Percentiles rank a stretch among this genome's conserved stretches.
These are phyloP conservation scores for Sturnira hondurensis DNA, from an alignment of 2,113 vertebrate genomes.

Conservation along the genomic window DNA sequence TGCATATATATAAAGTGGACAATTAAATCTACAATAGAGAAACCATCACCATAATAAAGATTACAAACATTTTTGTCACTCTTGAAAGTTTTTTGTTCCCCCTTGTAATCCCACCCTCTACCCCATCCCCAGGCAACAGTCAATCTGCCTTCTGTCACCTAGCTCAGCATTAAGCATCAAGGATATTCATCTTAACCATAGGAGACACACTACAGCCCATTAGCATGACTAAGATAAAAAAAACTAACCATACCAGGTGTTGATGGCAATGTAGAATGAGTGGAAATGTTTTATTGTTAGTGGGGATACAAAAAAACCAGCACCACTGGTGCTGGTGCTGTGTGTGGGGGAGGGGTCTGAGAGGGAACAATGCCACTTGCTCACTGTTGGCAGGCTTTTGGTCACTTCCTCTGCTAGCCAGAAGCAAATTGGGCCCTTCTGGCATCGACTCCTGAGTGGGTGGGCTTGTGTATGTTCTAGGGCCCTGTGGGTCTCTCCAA, in stretches of 20 bases:
- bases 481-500: too few relatives aligned
- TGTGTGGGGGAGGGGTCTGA: too few relatives aligned
- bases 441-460: too few relatives aligned
- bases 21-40: not conserved
- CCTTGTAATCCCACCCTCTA: not conserved
- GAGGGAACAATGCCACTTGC: too few relatives aligned
- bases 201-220: not conserved
- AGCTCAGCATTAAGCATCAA: not conserved
- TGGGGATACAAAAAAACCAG: not conserved
- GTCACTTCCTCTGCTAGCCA: too few relatives aligned
- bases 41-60: not conserved
- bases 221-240: not conserved
- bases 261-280: not conserved
- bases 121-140: not conserved
- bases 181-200: not conserved
- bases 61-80: not conserved
- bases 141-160: not conserved
- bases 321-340: too few relatives aligned
- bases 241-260: not conserved
- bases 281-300: not conserved
- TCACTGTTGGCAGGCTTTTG: too few relatives aligned
- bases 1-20: not conserved
- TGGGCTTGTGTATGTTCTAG: too few relatives aligned
- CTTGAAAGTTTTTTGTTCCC: not conserved
- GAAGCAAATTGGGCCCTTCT: too few relatives aligned